Evolutionary conservation across 2,888 invertebrate genomes (phyloP).

Genomic region (Andricus curvator): DNA sequence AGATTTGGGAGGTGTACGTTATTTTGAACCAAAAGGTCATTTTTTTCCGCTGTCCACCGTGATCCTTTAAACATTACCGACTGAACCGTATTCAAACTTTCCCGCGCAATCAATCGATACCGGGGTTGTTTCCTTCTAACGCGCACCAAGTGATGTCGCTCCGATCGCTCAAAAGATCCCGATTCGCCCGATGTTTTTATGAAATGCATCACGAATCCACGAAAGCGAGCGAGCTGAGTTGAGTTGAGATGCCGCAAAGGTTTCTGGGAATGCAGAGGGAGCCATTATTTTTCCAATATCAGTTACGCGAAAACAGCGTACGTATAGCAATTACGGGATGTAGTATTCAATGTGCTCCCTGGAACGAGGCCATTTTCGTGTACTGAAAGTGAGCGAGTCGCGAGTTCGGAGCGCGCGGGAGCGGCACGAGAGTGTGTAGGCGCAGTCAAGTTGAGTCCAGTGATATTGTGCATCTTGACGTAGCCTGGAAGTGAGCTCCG

Average conservation of each 20-base stretch:
- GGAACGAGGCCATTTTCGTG: conserved; percentile 14
- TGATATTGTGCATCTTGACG: conserved; percentile 41
- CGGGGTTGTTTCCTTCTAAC: not conserved
- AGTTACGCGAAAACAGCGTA: conserved; percentile 79
- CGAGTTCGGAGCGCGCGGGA: conserved; percentile 23
- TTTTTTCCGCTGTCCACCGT: too few relatives aligned
- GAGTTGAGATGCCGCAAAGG: conserved; percentile 77
- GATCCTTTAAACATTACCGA: not conserved
- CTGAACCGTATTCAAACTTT: conserved; percentile 5
- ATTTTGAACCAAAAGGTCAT: too few relatives aligned
- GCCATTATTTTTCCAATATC: conserved; percentile 82
- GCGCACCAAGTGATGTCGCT: not conserved
- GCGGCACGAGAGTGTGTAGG: conserved; percentile 9
- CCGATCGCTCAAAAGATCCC: not conserved
- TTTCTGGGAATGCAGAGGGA: conserved; percentile 81
- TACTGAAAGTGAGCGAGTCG: conserved; percentile 37
- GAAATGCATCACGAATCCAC: conserved; percentile 63
- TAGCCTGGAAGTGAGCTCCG: conserved; percentile 39
- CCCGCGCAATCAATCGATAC: not conserved
- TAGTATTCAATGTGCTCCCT: conserved; percentile 67
- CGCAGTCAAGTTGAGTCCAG: conserved; percentile 9
- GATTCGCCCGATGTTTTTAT: conserved; percentile 53
- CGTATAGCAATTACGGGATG: conserved; percentile 67
- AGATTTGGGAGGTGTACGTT: too few relatives aligned
- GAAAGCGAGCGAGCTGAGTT: conserved; percentile 64